phyloP scores from a whole-genome alignment of 1,140 invertebrate genomes.

The Aphelenchoides besseyi region DNA sequence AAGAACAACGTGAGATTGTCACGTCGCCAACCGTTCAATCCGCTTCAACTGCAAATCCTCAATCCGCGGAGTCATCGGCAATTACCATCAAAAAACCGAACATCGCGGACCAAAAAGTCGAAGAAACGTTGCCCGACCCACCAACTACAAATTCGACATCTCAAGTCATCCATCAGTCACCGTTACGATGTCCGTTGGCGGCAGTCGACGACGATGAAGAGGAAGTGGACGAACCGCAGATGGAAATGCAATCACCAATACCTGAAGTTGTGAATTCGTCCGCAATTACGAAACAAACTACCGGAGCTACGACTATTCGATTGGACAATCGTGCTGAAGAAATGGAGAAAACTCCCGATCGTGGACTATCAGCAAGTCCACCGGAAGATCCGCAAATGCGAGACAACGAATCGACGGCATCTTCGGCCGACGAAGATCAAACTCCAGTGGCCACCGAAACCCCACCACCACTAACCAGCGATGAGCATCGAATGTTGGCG shows the following conservation, averaged over 20 bases:
- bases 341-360: constrained; percentile 1
- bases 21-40: neutral
- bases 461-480: neutral
- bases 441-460: constrained; percentile 5
- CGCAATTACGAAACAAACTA: neutral
- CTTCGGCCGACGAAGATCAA: constrained; percentile 17
- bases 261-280: no score
- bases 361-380: neutral
- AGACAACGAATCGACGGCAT: constrained; percentile 8
- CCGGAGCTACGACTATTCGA: neutral
- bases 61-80: no score
- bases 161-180: neutral
- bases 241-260: neutral
- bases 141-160: neutral
- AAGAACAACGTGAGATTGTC: neutral
- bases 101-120: neutral
- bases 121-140: constrained; percentile 5
- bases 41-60: no score
- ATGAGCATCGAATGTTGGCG: constrained; percentile 11
- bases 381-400: constrained; percentile 1
- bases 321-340: neutral
- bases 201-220: neutral
- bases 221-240: neutral
- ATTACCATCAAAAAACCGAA: neutral
- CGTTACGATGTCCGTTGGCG: neutral